A percentile compares a stretch with the other conserved stretches of the same genome.
phyloP scores from a whole-genome alignment of 2,113 vertebrate species.

The Corythornis cristatus region DNA sequence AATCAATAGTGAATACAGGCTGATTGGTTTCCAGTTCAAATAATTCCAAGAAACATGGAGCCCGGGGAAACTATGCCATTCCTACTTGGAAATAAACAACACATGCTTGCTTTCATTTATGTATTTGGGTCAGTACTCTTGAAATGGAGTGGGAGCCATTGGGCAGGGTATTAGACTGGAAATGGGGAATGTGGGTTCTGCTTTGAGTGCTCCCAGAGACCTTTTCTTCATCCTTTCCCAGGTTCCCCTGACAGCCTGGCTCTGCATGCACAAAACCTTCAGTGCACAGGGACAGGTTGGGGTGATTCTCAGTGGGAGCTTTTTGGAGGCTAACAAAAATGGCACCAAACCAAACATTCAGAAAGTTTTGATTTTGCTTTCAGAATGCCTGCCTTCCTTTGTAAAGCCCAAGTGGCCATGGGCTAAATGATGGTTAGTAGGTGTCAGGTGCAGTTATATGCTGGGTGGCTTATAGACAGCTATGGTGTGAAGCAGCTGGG shows the following conservation, averaged over 20 bases:
- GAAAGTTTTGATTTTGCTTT: not conserved
- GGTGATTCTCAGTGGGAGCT: not conserved
- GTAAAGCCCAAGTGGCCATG: not conserved
- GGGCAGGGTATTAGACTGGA: not conserved
- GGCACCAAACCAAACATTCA: not conserved
- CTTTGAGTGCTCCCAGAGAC: not conserved
- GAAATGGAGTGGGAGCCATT: not conserved
- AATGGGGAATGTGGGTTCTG: not conserved
- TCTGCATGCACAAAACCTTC: not conserved
- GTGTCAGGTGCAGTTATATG: not conserved
- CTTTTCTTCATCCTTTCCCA: not conserved
- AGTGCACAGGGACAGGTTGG: rapidly evolving
- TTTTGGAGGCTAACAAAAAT: not conserved
- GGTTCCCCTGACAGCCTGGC: not conserved
- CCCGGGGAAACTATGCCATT: slow-evolving; percentile 4
- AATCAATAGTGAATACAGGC: slow-evolving; percentile 47
- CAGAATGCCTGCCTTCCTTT: not conserved
- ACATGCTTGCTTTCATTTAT: slow-evolving; percentile 1
- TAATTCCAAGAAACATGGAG: slow-evolving; percentile 59
- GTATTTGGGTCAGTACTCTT: slow-evolving; percentile 47
- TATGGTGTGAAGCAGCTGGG: not conserved
- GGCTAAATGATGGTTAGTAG: not conserved
- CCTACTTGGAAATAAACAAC: slow-evolving; percentile 35
- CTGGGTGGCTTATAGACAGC: not conserved
- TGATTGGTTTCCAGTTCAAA: slow-evolving; percentile 60